A percentile compares a stretch with the other conserved stretches of the same genome.
Evolutionary conservation across 2,888 invertebrate species (phyloP).

Genomic region (Saturnia pavonia): DNA sequence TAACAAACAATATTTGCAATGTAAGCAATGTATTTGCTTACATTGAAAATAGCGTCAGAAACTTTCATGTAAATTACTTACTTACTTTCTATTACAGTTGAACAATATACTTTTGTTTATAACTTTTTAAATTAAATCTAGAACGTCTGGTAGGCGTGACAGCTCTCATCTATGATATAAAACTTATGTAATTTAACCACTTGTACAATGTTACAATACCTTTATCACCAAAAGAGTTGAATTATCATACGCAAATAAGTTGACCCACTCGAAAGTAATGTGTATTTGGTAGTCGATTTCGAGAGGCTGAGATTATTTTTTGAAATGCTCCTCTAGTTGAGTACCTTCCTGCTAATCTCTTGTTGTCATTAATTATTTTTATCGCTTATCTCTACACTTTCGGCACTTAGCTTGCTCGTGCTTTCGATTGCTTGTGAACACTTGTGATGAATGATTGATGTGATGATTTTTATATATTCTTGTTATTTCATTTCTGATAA

Average conservation of each 20-base stretch:
- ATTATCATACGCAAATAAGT: constrained; percentile 68
- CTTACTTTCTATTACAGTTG: background rate
- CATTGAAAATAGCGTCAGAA: background rate
- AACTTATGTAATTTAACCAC: constrained; percentile 9
- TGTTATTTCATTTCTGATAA: background rate
- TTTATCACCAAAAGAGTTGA: constrained; percentile 33
- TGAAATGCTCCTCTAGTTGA: constrained; percentile 79
- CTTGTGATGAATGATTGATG: constrained; percentile 44
- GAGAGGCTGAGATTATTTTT: constrained; percentile 79
- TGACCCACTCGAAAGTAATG: constrained; percentile 76
- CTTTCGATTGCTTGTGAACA: constrained; percentile 60
- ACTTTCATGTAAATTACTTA: background rate
- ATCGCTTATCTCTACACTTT: constrained; percentile 78
- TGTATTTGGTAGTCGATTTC: constrained; percentile 68
- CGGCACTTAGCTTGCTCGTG: constrained; percentile 61
- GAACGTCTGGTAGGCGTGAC: background rate
- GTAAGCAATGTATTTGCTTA: background rate
- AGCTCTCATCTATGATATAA: background rate
- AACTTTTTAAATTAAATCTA: background rate
- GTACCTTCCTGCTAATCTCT: constrained; percentile 77
- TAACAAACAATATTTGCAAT: no score
- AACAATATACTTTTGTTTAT: background rate
- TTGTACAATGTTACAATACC: constrained; percentile 20
- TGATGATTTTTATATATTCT: constrained; percentile 24
- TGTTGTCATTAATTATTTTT: constrained; percentile 81